Evolutionary conservation across 2,113 vertebrate genomes (phyloP).

Genomic region (Trachemys scripta): DNA sequence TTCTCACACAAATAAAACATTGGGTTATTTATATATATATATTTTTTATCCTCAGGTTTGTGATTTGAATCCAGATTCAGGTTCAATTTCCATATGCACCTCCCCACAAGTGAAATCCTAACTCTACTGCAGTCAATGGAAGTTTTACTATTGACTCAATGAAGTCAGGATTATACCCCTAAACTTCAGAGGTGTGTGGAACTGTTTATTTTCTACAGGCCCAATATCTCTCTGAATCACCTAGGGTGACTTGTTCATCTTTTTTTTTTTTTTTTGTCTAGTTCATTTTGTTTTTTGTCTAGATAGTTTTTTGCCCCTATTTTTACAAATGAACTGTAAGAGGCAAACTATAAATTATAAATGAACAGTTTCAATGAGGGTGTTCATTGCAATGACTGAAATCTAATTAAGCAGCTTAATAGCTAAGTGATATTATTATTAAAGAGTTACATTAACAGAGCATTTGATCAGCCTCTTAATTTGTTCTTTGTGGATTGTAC

Average conservation of each 20-base stretch:
- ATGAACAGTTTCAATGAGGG: conserved; percentile 75
- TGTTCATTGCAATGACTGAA: conserved; percentile 75
- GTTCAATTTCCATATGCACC: not conserved
- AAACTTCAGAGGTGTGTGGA: not conserved
- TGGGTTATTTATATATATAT: not conserved
- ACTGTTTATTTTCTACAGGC: not conserved
- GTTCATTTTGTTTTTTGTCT: not conserved
- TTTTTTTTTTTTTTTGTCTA: not conserved
- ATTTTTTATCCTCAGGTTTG: not conserved
- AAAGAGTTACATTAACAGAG: conserved; percentile 64
- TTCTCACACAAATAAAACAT: not conserved
- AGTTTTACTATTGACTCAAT: not conserved
- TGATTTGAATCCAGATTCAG: not conserved
- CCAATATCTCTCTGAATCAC: not conserved
- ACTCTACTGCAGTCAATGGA: not conserved
- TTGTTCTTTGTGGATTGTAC: conserved; percentile 45
- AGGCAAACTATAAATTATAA: conserved; percentile 72
- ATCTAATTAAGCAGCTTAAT: conserved; percentile 79
- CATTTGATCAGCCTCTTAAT: conserved; percentile 65
- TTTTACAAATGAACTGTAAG: conserved; percentile 66
- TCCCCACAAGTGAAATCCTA: conserved; percentile 8
- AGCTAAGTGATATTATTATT: conserved; percentile 76
- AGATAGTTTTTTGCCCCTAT: not conserved
- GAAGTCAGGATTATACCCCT: conserved; percentile 15
- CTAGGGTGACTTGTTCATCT: conserved; percentile 5